Percentiles rank a stretch among this genome's conserved stretches.
These are phyloP conservation scores for Darevskia mixta DNA, from an alignment of 2,797 vertebrate species.

Conservation along the genomic window DNA sequence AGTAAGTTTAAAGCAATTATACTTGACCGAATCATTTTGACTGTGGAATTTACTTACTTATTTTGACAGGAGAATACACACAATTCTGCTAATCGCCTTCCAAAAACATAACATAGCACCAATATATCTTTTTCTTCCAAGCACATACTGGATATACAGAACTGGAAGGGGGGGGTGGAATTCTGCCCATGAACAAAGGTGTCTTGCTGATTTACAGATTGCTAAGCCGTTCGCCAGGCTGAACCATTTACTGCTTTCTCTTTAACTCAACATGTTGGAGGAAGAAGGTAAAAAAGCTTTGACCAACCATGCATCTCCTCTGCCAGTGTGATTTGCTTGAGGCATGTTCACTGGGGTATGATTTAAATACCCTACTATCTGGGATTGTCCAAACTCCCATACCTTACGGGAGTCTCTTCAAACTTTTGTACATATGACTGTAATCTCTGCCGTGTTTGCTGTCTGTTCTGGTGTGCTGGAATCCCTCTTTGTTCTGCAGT, in stretches of 20 bases:
- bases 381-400: neutral
- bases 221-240: neutral
- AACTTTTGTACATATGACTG: constrained; percentile 74
- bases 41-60: neutral
- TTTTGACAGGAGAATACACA: neutral
- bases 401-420: constrained; percentile 57
- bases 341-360: neutral
- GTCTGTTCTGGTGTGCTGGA: neutral
- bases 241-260: neutral
- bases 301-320: neutral
- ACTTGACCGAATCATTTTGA: neutral
- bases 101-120: neutral
- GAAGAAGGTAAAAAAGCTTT: neutral
- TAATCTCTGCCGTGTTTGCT: constrained; percentile 38
- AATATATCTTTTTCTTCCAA: neutral
- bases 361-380: neutral
- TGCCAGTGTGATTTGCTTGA: neutral
- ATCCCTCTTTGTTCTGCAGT: constrained; percentile 21
- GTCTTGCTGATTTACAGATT: neutral
- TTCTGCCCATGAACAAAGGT: neutral
- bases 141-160: neutral
- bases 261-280: neutral
- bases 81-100: too few relatives aligned
- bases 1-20: neutral
- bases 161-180: neutral